phyloP scores from a whole-genome alignment of 2,797 vertebrate genomes.

The Sarcophilus harrisii region DNA sequence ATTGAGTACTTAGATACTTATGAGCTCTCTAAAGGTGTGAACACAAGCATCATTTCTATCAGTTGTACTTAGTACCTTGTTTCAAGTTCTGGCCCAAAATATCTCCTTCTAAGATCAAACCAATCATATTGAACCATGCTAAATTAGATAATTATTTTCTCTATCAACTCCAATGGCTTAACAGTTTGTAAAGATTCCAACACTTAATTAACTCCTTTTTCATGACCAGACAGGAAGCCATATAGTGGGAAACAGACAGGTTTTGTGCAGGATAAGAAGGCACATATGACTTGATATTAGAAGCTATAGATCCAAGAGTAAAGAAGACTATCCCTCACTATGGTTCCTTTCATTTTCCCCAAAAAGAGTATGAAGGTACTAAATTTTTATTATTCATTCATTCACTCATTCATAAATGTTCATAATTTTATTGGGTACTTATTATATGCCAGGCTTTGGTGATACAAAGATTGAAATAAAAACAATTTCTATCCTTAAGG shows the following conservation, averaged over 20 bases:
- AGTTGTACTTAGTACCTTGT: too few relatives aligned
- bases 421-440: background rate
- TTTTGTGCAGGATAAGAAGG: background rate
- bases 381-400: slow-evolving; percentile 18
- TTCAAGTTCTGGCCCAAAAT: too few relatives aligned
- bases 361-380: background rate
- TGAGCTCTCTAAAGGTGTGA: too few relatives aligned
- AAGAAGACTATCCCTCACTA: background rate
- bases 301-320: background rate
- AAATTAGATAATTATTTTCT: too few relatives aligned
- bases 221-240: background rate
- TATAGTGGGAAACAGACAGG: background rate
- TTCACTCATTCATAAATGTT: background rate
- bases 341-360: background rate
- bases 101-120: too few relatives aligned
- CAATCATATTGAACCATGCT: too few relatives aligned
- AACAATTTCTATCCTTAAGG: background rate
- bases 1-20: too few relatives aligned
- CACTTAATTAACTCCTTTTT: background rate
- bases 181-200: too few relatives aligned
- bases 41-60: too few relatives aligned
- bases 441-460: background rate
- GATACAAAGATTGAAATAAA: background rate
- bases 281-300: background rate
- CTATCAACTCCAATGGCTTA: too few relatives aligned